Conservation (phyloP, 1,140 invertebrate genomes). For the Drosophila rufa region DNA sequence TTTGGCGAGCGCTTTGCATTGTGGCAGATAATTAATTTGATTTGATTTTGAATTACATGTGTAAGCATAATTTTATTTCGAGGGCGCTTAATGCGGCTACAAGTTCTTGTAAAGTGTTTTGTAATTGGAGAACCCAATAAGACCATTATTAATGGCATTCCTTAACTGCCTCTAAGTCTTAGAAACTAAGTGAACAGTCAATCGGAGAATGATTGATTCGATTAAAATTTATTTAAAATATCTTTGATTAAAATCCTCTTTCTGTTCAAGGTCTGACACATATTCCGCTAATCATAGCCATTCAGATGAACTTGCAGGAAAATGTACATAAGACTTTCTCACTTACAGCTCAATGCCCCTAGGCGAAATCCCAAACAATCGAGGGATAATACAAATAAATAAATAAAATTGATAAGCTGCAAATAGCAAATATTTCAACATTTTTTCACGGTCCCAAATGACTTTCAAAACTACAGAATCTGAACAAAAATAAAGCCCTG, state of each 20-base stretch:
- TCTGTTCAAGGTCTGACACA: neutral
- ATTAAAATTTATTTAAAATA: neutral
- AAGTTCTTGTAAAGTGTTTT: neutral
- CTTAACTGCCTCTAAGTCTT: neutral
- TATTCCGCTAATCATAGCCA: conserved; percentile 9
- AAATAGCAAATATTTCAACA: conserved; percentile 9
- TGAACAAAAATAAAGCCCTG: neutral
- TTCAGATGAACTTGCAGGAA: neutral
- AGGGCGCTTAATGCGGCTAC: conserved; percentile 25
- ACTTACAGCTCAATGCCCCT: neutral
- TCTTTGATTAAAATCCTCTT: neutral
- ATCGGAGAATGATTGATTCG: neutral
- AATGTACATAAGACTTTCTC: neutral
- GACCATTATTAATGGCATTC: neutral
- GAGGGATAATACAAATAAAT: conserved; percentile 7
- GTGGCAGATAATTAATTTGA: conserved; percentile 69
- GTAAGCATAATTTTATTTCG: conserved; percentile 38
- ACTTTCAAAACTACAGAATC: conserved; percentile 23
- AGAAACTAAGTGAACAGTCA: neutral
- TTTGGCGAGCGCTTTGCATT: conserved; percentile 32
- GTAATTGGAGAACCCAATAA: conserved; percentile 12
- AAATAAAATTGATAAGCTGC: conserved; percentile 25
- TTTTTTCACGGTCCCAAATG: conserved; percentile 19
- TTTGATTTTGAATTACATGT: conserved; percentile 54
- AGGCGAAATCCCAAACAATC: conserved; percentile 7